phyloP scores from a whole-genome alignment of 1,140 invertebrate genomes.

The Drosophila suzukii region DNA sequence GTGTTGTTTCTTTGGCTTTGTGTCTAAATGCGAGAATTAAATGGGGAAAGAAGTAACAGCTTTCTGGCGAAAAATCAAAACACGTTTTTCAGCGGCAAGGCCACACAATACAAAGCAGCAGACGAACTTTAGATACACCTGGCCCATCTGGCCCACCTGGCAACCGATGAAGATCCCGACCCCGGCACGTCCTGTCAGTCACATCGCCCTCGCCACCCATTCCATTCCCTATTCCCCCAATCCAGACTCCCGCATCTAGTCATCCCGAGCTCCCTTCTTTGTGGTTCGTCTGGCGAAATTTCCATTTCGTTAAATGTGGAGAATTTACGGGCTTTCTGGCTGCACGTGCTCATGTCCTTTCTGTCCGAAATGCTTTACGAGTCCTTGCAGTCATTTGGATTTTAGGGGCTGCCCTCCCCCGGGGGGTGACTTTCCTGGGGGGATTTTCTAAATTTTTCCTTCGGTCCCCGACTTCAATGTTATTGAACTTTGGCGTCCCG shows the following conservation, averaged over 20 bases:
- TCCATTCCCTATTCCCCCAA: neutral
- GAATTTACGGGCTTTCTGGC: slow-evolving; percentile 66
- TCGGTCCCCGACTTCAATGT: slow-evolving; percentile 42
- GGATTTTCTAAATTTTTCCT: slow-evolving; percentile 43
- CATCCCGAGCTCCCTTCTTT: slow-evolving; percentile 18
- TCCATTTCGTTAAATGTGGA: slow-evolving; percentile 73
- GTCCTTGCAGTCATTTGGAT: slow-evolving; percentile 36
- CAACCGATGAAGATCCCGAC: slow-evolving; percentile 27
- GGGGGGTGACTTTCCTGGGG: neutral
- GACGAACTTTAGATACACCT: slow-evolving; percentile 14
- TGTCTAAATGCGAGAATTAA: slow-evolving; percentile 43
- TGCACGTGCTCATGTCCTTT: slow-evolving; percentile 74
- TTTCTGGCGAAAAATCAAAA: slow-evolving; percentile 43
- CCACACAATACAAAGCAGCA: slow-evolving; percentile 28
- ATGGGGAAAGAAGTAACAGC: slow-evolving; percentile 36
- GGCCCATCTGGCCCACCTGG: slow-evolving; percentile 45
- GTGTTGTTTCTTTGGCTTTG: slow-evolving; percentile 14
- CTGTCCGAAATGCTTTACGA: slow-evolving; percentile 63
- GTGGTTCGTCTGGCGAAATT: slow-evolving; percentile 57
- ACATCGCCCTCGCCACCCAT: neutral
- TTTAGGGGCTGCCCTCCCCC: neutral
- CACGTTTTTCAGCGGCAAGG: slow-evolving; percentile 51
- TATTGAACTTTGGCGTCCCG: slow-evolving; percentile 70
- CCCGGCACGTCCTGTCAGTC: slow-evolving; percentile 29
- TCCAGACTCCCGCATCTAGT: slow-evolving; percentile 2